These are phyloP conservation scores for Ferrisia virgata DNA, from an alignment of 2,888 invertebrate species.

Conservation along the genomic window DNA sequence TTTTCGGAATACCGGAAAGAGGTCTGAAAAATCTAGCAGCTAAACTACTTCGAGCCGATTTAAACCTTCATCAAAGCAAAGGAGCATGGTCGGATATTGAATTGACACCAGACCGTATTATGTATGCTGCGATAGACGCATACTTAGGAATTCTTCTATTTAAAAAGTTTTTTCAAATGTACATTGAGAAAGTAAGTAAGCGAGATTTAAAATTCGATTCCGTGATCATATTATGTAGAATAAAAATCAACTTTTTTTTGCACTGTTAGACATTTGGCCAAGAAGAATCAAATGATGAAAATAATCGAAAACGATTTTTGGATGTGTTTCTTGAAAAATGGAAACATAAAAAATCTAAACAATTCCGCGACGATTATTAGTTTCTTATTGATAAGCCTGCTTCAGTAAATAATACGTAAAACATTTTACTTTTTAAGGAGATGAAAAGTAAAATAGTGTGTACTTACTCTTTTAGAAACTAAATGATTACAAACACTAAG, in stretches of 20 bases:
- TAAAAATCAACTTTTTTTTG: too few relatives aligned
- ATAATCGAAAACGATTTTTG: neutral
- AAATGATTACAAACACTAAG: slow-evolving; percentile 88
- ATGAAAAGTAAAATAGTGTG: too few relatives aligned
- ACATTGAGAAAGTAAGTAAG: neutral
- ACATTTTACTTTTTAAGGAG: too few relatives aligned
- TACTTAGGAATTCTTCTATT: slow-evolving; percentile 25
- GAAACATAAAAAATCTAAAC: neutral
- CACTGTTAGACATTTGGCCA: neutral
- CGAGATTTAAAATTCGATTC: too few relatives aligned
- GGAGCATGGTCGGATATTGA: slow-evolving; percentile 5
- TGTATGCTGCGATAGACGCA: slow-evolving; percentile 36
- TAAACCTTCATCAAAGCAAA: neutral
- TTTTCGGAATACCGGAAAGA: neutral
- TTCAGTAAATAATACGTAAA: too few relatives aligned
- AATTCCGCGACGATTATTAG: neutral
- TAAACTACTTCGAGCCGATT: neutral
- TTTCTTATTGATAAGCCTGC: neutral
- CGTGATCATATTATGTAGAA: too few relatives aligned
- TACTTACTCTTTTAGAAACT: slow-evolving; percentile 58
- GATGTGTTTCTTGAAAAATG: neutral
- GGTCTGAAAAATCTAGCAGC: slow-evolving; percentile 8
- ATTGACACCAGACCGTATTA: slow-evolving; percentile 3
- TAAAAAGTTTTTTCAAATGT: neutral
- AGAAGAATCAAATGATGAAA: neutral